A percentile compares a stretch with the other conserved stretches of the same genome.
These are phyloP conservation scores for Noctua janthe DNA, from an alignment of 2,888 invertebrate genomes.

Conservation along the genomic window DNA sequence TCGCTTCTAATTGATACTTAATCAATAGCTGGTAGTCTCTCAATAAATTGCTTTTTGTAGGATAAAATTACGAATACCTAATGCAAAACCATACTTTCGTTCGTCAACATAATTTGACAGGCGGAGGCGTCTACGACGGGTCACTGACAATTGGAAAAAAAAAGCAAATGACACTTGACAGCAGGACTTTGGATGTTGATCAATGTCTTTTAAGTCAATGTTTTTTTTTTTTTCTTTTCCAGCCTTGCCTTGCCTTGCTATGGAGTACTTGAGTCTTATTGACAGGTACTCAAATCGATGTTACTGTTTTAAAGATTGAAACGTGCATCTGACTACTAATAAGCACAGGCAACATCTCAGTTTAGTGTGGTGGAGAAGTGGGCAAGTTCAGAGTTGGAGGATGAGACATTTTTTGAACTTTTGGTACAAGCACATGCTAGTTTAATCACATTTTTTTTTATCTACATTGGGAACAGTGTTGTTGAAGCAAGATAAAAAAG, in stretches of 20 bases:
- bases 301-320: no score
- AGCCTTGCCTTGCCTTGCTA: no score
- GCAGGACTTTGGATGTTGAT: background rate
- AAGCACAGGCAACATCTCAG: no score
- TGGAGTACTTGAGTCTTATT: no score
- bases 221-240: background rate
- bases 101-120: slow-evolving; percentile 30
- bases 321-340: no score
- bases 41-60: background rate
- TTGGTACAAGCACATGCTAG: no score
- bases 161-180: background rate
- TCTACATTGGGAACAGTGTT: no score
- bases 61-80: background rate
- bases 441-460: no score
- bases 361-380: no score
- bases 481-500: no score
- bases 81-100: background rate
- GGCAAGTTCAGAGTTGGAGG: no score
- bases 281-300: background rate
- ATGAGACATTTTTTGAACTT: no score
- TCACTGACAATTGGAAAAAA: background rate
- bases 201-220: slow-evolving; percentile 13
- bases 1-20: slow-evolving; percentile 1
- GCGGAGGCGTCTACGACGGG: background rate
- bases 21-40: background rate